Percentiles rank a stretch among this genome's conserved stretches.
Evolutionary conservation across 1,140 invertebrate species (phyloP).

Genomic region (Drosophila gunungcola): DNA sequence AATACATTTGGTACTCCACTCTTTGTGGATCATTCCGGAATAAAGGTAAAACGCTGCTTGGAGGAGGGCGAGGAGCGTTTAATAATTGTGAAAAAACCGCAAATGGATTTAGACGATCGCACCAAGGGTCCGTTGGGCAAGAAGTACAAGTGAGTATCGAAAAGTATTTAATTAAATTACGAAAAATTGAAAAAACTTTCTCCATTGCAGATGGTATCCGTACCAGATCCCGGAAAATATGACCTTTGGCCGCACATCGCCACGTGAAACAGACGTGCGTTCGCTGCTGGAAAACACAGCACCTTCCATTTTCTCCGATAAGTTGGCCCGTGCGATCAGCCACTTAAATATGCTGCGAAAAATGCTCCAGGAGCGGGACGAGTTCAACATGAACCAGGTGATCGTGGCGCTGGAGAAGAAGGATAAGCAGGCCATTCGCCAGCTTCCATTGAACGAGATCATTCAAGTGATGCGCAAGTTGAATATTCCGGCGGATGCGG

Average conservation of each 20-base stretch:
- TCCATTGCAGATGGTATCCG: conserved; percentile 34
- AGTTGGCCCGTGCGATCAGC: conserved; percentile 40
- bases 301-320: conserved; percentile 30
- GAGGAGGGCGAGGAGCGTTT: conserved; percentile 54
- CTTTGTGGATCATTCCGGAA: conserved; percentile 12
- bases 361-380: conserved; percentile 31
- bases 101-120: conserved; percentile 65
- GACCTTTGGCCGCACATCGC: conserved; percentile 35
- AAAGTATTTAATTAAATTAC: background rate
- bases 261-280: conserved; percentile 3
- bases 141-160: conserved; percentile 44
- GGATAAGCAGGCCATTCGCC: conserved; percentile 46
- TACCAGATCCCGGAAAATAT: conserved; percentile 42
- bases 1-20: conserved; percentile 29
- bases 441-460: conserved; percentile 41
- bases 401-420: conserved; percentile 43
- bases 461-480: conserved; percentile 54
- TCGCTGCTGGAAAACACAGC: conserved; percentile 61
- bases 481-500: conserved; percentile 39
- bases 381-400: conserved; percentile 69
- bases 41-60: conserved; percentile 53
- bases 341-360: conserved; percentile 58
- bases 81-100: conserved; percentile 60
- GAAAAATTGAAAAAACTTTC: background rate
- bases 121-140: conserved; percentile 53